Conservation (phyloP, 2,113 vertebrate species). For the Sander lucioperca region DNA sequence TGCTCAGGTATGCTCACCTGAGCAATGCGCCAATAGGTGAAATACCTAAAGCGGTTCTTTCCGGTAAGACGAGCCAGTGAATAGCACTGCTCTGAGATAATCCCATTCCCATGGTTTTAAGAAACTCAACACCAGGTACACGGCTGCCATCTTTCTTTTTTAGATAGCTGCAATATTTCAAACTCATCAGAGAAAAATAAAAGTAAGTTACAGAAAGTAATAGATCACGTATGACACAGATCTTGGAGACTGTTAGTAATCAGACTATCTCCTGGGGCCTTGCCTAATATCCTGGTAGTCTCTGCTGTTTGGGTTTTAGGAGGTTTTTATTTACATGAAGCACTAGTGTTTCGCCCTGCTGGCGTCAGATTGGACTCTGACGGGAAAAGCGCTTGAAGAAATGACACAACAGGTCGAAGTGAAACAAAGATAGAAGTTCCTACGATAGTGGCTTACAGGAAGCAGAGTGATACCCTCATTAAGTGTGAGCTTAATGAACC, state of each 20-base stretch:
- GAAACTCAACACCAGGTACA: neutral
- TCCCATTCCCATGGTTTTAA: slow-evolving; percentile 12
- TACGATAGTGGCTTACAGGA: slow-evolving; percentile 16
- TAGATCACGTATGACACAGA: neutral
- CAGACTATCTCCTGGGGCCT: slow-evolving; percentile 6
- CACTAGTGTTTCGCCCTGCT: slow-evolving; percentile 50
- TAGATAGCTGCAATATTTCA: neutral
- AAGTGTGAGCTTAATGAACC: neutral
- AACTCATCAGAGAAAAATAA: neutral
- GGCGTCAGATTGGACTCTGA: slow-evolving; percentile 58
- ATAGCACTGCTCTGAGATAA: slow-evolving; percentile 42
- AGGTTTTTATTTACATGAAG: slow-evolving; percentile 67
- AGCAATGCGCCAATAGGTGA: slow-evolving; percentile 27
- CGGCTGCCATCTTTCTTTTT: neutral
- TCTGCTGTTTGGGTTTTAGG: slow-evolving; percentile 66
- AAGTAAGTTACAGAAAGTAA: neutral
- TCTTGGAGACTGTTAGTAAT: slow-evolving; percentile 35
- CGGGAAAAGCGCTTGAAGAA: slow-evolving; percentile 29
- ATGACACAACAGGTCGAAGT: slow-evolving; percentile 16
- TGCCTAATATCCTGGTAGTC: slow-evolving; percentile 41
- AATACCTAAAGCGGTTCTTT: slow-evolving; percentile 36
- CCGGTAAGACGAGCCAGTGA: slow-evolving; percentile 41
- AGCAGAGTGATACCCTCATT: neutral
- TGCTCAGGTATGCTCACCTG: slow-evolving; percentile 71
- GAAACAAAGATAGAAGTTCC: slow-evolving; percentile 7